Evolutionary conservation across 2,113 vertebrate genomes (phyloP), one percentile per base, ranked within the genome.

Genomic region (Sceloporus tristichus): DNA sequence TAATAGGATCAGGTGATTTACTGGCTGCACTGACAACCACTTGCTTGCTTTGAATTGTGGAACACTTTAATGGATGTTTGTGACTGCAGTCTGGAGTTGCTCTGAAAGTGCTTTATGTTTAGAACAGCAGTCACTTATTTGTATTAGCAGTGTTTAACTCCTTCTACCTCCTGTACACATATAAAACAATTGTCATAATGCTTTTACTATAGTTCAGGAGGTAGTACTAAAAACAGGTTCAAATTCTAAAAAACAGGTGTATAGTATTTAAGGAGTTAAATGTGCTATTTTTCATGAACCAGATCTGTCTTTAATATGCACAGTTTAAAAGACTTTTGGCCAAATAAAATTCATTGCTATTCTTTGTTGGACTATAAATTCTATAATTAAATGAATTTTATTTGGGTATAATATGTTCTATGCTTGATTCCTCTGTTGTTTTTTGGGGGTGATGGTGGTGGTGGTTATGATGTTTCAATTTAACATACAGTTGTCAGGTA

Each of bases 1-100:
- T 98, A 98, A 98, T 98, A 97, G 97, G 97, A 98, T 96, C 97
- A 97, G 97, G 97, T 98, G 97, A 98, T 98, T 99, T 98, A 98
- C 97, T 96, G 97, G 97, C 96, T 95, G 94, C 95, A 94, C 96
- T 96, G 97, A 98, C 97, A 98, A 98, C 97, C 96, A 97, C 95
- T 97, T 97, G 96, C 97, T 96, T 97, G 96, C 97, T 97, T 95
- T 96, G 96, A 98, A 97, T 96, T 84, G 84, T 95, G 94, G 94
- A 96, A 91, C 94, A 86, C 95, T 96, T 97, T 98, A 97, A 98
- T 98, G 97, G 97, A 96, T 97, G 96, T 96, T 83, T 97, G 95
- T 96, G 95, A 96, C 96, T 97, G 95, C 93, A 95, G 93, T 92
- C 90, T 92, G 0, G 27, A 95, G 94, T 96, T 96, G 92, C 95